Conservation (phyloP, 2,888 invertebrate species). For the Pyrrhia umbra region DNA sequence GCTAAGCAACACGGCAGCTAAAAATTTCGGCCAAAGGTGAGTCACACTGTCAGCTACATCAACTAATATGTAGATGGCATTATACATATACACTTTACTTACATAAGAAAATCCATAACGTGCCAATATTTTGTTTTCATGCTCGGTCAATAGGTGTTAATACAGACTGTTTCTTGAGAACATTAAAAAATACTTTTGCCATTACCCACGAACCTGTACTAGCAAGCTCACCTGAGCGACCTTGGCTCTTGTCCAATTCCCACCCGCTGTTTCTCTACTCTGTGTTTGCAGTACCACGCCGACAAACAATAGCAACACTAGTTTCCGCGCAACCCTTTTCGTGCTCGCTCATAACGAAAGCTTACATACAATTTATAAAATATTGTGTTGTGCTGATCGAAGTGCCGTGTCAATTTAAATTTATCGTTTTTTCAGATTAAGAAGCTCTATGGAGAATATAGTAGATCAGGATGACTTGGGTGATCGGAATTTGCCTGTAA, state of each 20-base stretch:
- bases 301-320: slow-evolving; percentile 87
- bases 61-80: slow-evolving; percentile 39
- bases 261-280: slow-evolving; percentile 82
- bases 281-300: slow-evolving; percentile 86
- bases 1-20: slow-evolving; percentile 86
- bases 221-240: slow-evolving; percentile 88
- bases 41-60: slow-evolving; percentile 44
- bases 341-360: slow-evolving; percentile 35
- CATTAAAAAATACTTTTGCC: slow-evolving; percentile 70
- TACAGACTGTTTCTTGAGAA: slow-evolving; percentile 67
- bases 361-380: slow-evolving; percentile 13
- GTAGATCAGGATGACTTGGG: slow-evolving; percentile 91
- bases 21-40: slow-evolving; percentile 87
- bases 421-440: slow-evolving; percentile 85
- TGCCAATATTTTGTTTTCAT: slow-evolving; percentile 72
- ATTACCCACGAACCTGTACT: slow-evolving; percentile 74
- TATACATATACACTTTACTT: slow-evolving; percentile 54
- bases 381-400: slow-evolving; percentile 5
- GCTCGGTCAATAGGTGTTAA: slow-evolving; percentile 75
- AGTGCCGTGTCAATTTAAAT: slow-evolving; percentile 17
- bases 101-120: slow-evolving; percentile 62
- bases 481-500: slow-evolving; percentile 84
- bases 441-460: slow-evolving; percentile 94
- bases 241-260: slow-evolving; percentile 87
- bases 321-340: slow-evolving; percentile 72